Evolutionary conservation across 2,113 vertebrate species (phyloP).

Genomic region (Scomber colias): DNA sequence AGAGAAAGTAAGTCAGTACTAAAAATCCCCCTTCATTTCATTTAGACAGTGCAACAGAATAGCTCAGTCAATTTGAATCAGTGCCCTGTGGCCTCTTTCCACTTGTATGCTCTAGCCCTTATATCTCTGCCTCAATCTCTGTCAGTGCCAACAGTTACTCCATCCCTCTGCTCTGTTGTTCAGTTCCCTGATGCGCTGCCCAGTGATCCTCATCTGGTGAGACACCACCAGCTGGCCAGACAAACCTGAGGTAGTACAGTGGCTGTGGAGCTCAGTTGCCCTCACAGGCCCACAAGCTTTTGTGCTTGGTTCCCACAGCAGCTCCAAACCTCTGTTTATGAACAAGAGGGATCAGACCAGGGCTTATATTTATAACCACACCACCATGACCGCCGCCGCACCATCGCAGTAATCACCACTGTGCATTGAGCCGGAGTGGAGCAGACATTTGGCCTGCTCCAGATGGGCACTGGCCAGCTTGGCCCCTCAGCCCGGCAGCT

Average conservation of each 20-base stretch:
- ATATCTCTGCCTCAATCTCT: conserved; percentile 64
- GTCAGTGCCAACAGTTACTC: conserved; percentile 65
- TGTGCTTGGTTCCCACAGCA: conserved; percentile 85
- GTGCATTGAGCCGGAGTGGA: conserved; percentile 86
- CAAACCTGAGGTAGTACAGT: conserved; percentile 62
- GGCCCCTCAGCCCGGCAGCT: conserved; percentile 81
- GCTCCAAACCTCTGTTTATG: conserved; percentile 85
- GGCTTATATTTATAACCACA: conserved; percentile 91
- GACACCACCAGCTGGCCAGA: conserved; percentile 77
- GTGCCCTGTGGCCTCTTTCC: conserved; percentile 54
- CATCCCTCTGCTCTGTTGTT: conserved; percentile 62
- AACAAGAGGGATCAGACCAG: conserved; percentile 84
- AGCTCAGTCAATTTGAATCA: conserved; percentile 66
- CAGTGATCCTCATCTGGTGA: conserved; percentile 69
- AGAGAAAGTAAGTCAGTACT: neutral
- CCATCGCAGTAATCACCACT: conserved; percentile 87
- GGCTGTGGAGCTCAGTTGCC: conserved; percentile 75
- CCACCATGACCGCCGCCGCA: conserved; percentile 85
- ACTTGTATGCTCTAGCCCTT: conserved; percentile 37
- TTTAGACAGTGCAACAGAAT: conserved; percentile 38
- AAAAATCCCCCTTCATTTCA: conserved; percentile 22
- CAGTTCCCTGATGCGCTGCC: conserved; percentile 50
- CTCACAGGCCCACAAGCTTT: conserved; percentile 79
- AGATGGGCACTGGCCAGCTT: conserved; percentile 86
- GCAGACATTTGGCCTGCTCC: conserved; percentile 87